A percentile compares a stretch with the other conserved stretches of the same genome.
phyloP scores from a whole-genome alignment of 1,140 invertebrate genomes.

The Nasonia giraulti region DNA sequence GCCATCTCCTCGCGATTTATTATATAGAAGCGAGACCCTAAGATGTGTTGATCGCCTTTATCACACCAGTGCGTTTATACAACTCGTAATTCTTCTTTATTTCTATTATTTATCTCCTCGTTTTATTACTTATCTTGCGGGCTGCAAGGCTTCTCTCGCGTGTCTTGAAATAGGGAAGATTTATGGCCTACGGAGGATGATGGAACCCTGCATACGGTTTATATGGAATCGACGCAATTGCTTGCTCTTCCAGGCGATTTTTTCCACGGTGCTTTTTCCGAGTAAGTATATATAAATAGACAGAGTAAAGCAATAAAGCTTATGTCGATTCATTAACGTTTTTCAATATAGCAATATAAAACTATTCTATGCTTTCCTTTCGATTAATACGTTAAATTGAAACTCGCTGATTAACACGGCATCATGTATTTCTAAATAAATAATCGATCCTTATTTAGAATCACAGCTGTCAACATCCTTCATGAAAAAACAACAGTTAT shows the following conservation, averaged over 20 bases:
- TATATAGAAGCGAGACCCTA: constrained; percentile 1
- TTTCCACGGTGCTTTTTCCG: not conserved
- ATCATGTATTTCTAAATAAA: too few species aligned
- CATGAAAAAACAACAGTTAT: too few species aligned
- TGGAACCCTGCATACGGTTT: not conserved
- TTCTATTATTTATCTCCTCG: constrained; percentile 49
- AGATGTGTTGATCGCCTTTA: not conserved
- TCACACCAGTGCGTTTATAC: not conserved
- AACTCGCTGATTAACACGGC: too few species aligned
- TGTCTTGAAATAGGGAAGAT: not conserved
- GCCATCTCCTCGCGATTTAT: constrained; percentile 15
- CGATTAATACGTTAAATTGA: too few species aligned
- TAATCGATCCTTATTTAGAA: too few species aligned
- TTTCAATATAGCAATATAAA: too few species aligned
- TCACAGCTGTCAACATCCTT: too few species aligned
- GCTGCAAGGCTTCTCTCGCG: too few species aligned
- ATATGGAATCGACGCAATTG: too few species aligned
- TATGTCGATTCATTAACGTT: too few species aligned
- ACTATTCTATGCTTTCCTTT: too few species aligned
- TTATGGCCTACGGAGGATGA: not conserved
- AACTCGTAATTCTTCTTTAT: constrained; percentile 33
- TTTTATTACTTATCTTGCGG: constrained; percentile 6
- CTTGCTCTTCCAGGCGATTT: not conserved
- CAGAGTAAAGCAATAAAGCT: not conserved
- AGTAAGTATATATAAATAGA: not conserved